phyloP scores from a whole-genome alignment of 2,113 vertebrate species.

The Tursiops truncatus region DNA sequence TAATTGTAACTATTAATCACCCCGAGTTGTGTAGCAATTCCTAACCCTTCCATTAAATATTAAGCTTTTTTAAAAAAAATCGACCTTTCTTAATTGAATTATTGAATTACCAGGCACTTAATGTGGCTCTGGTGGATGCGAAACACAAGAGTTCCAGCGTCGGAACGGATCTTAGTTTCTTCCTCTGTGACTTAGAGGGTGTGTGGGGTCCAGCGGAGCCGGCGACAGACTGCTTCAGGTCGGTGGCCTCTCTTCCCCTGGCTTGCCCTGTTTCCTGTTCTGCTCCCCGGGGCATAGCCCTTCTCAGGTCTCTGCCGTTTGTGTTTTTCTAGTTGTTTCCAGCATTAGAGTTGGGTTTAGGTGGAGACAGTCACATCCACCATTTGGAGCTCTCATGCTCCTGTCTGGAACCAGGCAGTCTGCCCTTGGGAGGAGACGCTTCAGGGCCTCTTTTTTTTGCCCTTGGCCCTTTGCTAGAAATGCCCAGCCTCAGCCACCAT shows the following conservation, averaged over 20 bases:
- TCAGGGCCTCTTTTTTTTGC: neutral
- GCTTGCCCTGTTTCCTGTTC: neutral
- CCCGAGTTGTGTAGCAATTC: constrained; percentile 59
- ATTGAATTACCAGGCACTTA: constrained; percentile 73
- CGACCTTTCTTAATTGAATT: constrained; percentile 77
- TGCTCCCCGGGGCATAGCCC: neutral
- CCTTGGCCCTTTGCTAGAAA: neutral
- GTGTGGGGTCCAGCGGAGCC: fast-evolving
- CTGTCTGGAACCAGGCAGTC: neutral
- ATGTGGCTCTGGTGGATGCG: constrained; percentile 54
- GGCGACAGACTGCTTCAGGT: neutral
- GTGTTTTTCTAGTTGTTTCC: neutral
- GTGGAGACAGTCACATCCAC: neutral
- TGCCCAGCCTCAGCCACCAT: neutral
- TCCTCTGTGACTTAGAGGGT: neutral
- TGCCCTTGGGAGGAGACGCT: neutral
- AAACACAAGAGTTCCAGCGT: neutral
- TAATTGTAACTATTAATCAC: constrained; percentile 79
- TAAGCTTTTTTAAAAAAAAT: constrained; percentile 69
- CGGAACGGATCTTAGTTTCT: constrained; percentile 5
- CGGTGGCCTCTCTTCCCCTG: fast-evolving
- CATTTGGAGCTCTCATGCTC: neutral
- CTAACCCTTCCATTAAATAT: constrained; percentile 78
- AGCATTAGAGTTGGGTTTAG: neutral
- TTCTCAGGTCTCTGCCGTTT: neutral